Evolutionary conservation across 2,113 vertebrate species (phyloP).

Genomic region (Catharus minimus): DNA sequence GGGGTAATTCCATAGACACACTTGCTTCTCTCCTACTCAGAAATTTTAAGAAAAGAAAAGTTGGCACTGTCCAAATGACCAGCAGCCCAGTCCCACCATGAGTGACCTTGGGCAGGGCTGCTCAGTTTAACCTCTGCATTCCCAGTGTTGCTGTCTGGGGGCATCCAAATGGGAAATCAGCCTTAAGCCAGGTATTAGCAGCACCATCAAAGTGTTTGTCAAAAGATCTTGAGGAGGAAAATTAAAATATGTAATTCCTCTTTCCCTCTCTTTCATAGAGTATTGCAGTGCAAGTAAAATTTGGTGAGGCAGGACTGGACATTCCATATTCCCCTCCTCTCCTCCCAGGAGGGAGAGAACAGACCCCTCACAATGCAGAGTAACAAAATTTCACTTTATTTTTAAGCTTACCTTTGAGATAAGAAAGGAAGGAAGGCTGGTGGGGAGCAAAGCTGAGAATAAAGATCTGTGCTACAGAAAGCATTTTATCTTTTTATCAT

Average conservation of each 20-base stretch:
- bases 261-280: accelerated
- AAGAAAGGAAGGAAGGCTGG: background rate
- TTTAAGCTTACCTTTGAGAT: background rate
- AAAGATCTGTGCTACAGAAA: background rate
- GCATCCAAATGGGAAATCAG: background rate
- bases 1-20: background rate
- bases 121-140: background rate
- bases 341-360: background rate
- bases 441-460: background rate
- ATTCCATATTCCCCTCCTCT: background rate
- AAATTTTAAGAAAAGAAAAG: background rate
- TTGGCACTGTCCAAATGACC: background rate
- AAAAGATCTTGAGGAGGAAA: background rate
- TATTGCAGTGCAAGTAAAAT: background rate
- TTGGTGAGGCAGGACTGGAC: background rate
- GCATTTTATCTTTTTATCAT: background rate
- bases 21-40: background rate
- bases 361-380: background rate
- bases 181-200: background rate
- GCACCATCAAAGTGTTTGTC: background rate
- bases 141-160: background rate
- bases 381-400: background rate
- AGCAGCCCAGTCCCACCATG: background rate
- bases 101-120: background rate
- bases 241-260: background rate